A percentile compares a stretch with the other conserved stretches of the same genome.
Evolutionary conservation across 2,797 vertebrate genomes (phyloP).

Genomic region (Eidolon dupreanum): DNA sequence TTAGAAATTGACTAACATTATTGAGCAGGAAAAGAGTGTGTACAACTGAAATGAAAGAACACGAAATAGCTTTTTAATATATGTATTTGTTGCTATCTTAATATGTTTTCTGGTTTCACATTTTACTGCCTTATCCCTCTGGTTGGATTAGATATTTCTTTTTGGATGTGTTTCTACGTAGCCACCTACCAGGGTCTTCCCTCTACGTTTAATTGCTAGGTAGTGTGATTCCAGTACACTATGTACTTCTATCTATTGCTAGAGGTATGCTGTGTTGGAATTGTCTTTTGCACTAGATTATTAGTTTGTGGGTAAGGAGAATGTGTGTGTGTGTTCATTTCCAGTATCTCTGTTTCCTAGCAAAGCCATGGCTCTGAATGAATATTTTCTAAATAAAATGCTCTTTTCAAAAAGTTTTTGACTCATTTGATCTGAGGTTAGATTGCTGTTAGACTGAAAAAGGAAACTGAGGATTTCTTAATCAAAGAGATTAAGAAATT

Average conservation of each 20-base stretch:
- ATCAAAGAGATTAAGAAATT: not conserved
- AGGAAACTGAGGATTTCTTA: not conserved
- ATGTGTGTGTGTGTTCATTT: not conserved
- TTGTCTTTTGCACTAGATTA: not conserved
- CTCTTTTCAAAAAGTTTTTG: not conserved
- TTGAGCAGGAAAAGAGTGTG: not conserved
- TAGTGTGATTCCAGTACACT: not conserved
- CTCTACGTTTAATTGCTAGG: not conserved
- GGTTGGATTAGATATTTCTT: not conserved
- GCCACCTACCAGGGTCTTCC: not conserved
- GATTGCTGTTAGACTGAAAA: not conserved
- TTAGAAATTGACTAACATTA: not conserved
- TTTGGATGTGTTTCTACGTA: not conserved
- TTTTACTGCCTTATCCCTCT: not conserved
- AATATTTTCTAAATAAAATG: conserved; percentile 20
- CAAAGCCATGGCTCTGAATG: not conserved
- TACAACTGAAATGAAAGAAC: not conserved
- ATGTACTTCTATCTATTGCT: not conserved
- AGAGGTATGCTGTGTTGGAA: not conserved
- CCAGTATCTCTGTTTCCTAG: not conserved
- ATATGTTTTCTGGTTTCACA: not conserved
- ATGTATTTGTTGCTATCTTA: not conserved
- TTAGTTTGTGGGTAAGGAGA: not conserved
- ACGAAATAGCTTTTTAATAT: not conserved
- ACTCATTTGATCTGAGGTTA: not conserved